These are phyloP conservation scores for Caenorhabditis parvicauda DNA, from an alignment of 2,888 invertebrate genomes.

Conservation along the genomic window DNA sequence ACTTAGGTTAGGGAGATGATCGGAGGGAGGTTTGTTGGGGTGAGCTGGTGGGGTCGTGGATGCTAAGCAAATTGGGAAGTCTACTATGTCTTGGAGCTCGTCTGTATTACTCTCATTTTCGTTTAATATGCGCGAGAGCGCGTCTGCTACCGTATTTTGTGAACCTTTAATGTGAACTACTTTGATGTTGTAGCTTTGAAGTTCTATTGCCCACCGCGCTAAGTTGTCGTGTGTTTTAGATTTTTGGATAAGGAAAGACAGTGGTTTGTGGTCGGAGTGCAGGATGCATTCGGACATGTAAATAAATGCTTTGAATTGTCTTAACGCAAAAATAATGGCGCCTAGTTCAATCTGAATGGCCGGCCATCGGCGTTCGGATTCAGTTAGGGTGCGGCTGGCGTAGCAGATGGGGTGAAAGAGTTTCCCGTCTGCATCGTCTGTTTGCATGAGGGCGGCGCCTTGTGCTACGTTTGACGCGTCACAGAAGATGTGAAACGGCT, in stretches of 20 bases:
- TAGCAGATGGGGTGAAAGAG: constrained; percentile 38
- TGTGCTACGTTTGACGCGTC: constrained; percentile 48
- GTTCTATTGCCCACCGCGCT: constrained; percentile 64
- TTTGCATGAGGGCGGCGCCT: constrained; percentile 46
- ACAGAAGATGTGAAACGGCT: constrained; percentile 29
- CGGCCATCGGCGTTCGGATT: constrained; percentile 35
- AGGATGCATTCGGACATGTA: constrained; percentile 7
- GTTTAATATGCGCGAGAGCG: constrained; percentile 52
- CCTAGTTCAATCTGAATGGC: constrained; percentile 42
- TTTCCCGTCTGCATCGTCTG: constrained; percentile 3
- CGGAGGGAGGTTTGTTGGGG: too few relatives aligned
- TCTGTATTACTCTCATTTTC: constrained; percentile 3
- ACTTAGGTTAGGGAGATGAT: too few relatives aligned
- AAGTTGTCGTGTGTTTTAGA: constrained; percentile 64
- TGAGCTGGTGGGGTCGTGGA: background rate
- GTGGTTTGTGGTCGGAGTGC: constrained; percentile 20
- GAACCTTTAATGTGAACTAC: constrained; percentile 64
- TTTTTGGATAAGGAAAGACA: constrained; percentile 28
- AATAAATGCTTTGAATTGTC: constrained; percentile 15
- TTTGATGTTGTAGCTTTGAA: constrained; percentile 63
- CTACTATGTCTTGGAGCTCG: constrained; percentile 18
- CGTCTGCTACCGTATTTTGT: constrained; percentile 63
- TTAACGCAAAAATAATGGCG: constrained; percentile 33
- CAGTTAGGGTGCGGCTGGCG: constrained; percentile 34
- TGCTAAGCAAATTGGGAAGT: constrained; percentile 23